phyloP scores from a whole-genome alignment of 1,140 invertebrate species.

The Scaptomyza montana region DNA sequence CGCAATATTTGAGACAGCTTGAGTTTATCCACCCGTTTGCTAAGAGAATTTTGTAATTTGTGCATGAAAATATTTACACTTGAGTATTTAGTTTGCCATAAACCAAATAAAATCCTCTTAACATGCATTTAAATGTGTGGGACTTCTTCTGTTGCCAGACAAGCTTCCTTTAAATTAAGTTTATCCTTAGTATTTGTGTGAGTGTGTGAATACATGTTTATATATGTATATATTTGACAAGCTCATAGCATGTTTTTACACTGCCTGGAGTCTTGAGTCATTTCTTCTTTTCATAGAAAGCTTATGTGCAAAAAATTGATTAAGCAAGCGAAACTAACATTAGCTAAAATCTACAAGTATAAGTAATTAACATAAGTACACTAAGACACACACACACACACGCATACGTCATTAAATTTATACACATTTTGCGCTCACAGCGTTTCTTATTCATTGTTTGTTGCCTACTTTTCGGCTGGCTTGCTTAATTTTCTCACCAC shows the following conservation, averaged over 20 bases:
- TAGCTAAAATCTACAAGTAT: background rate
- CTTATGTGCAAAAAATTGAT: background rate
- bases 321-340: background rate
- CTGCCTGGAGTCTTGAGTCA: background rate
- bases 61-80: too few relatives aligned
- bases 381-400: background rate
- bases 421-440: background rate
- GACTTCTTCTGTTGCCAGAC: too few relatives aligned
- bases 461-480: conserved; percentile 30
- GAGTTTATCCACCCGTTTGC: too few relatives aligned
- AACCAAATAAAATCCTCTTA: too few relatives aligned
- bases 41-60: too few relatives aligned
- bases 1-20: too few relatives aligned
- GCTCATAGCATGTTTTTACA: background rate
- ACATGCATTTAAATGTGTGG: too few relatives aligned
- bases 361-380: background rate
- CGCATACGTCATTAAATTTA: background rate
- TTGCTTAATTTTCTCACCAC: conserved; percentile 28
- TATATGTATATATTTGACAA: background rate
- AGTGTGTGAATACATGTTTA: too few relatives aligned
- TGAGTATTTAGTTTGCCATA: too few relatives aligned
- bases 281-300: background rate
- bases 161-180: background rate
- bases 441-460: conserved; percentile 15
- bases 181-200: background rate